Evolutionary conservation across 30 jellyfish, hydroid and myxozoan species (phyloP), one percentile per base, ranked within the genome.

Genomic region (Hydra vulgaris): DNA sequence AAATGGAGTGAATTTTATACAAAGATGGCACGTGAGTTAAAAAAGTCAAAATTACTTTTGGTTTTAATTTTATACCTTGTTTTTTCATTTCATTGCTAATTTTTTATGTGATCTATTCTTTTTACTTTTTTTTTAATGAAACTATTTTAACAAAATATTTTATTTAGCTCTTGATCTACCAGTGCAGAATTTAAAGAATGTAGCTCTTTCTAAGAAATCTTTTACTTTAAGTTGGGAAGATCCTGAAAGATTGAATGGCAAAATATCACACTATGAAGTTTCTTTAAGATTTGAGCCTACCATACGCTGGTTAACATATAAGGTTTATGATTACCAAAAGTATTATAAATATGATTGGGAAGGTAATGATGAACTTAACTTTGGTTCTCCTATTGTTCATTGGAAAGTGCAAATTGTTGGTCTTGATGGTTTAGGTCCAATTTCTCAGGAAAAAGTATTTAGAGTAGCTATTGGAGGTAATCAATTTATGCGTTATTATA

Each of bases 351-450:
- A 61, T 21, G 71, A 70, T 0, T 80, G 87, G 87, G 66, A 67
- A 1, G 87, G 72, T 53, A 66, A 66, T 25, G 20, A 69, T 1
- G 40, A 70, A 21, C 16, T 21, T 66, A 27, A 74, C 18, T 74
- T 56, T 25, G 70, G 17, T 0, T 74, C 87, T 18, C 87, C 87
- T 3, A 53, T 80, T 4, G 27, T 80, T 23, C 87, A 92, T 82
- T 92, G 84, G 84, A 87, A 78, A 71, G 80, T 92, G 24, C 98
- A 79, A 27, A 84, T 87, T 19, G 87, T 84, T 54, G 95, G 98
- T 0, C 25, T 67, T 19, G 83, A 40, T 18, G 94, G 94, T 21
- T 73, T 52, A 20, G 96, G 98, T 17, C 98, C 98, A 18, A 76
- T 92, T 73, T 85, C 97, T 52, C 26, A 25, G 8, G 70, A 23